Base-by-base conservation (phyloP, 1,140 invertebrate genomes). In the Steinernema feltiae region DNA sequence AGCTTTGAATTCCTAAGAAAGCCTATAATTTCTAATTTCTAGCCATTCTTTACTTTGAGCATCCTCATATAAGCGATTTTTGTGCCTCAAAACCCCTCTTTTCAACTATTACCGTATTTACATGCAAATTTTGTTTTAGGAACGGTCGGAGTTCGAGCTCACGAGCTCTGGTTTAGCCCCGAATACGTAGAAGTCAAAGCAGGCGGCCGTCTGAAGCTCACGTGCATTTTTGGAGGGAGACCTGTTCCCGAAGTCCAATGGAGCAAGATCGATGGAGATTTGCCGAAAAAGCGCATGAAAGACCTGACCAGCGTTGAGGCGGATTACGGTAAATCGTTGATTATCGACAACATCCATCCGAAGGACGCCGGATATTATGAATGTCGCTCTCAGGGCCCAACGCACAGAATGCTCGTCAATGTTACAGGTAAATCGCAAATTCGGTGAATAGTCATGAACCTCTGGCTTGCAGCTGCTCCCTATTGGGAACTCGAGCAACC, bases 401-500 rank as follows among this genome's bases (percentile, higher is more conserved):
- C 32, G 17, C 79, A 78, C 48, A 74, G 12, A 82, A 81, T 69
- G 82, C 83, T 41, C 32, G 48, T 31, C 15, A 32, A 48, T 35
- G 46, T 75, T 21, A 17, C 73, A 2, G 72, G 35, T 24, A 76
- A 7, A 46, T 7, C 41, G n/a, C 7, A 46, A 46, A 7, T n/a
- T n/a, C n/a, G n/a, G n/a, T n/a, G n/a, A n/a, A n/a, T n/a, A n/a
- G n/a, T n/a, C n/a, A n/a, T n/a, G n/a, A n/a, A n/a, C n/a, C n/a
- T n/a, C n/a, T n/a, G n/a, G n/a, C n/a, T n/a, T n/a, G n/a, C 35
- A 91, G 92, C 95, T 32, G 90, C 92, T 32, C 95, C 95, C 0
- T 97, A 93, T 87, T 99, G 98, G 89, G 93, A 82, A 70, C 48
- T 91, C 3, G 90, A 91, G n/a, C 93, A 95, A 85, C 95, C 95